Evolutionary conservation across 1,140 invertebrate genomes (phyloP), one percentile per base, ranked within the genome.

Genomic region (Drosophila eugracilis): DNA sequence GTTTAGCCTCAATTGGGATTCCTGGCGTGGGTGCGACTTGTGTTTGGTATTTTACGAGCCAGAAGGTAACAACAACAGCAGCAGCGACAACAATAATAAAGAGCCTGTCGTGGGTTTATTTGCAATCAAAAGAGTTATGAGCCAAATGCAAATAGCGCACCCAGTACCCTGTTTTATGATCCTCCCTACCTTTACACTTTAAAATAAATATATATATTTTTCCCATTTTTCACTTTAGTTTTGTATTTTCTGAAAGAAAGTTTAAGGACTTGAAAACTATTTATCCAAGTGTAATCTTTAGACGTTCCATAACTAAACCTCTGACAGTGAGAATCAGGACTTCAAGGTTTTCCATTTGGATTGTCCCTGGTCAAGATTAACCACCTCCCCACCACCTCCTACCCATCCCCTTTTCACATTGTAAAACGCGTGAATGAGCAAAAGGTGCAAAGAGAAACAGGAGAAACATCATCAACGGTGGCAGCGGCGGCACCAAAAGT

Each of bases 51-150:
- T 86, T 85, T 85, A 85, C 54, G 76, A 72, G 66, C 60, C 58
- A 80, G 54, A 73, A 79, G 76, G 80, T 76, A 79, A 75, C 69
- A 76, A 60, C 66, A 81, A 79, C 49, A 72, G 14, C 49, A 72
- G 14, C 28, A 36, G 77, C 65, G 67, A 72, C 67, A 71, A 70
- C 63, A 59, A 70, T 72, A 81, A 81, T 73, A 63, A 65, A 59
- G 70, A 48, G 76, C 73, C 66, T 69, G 66, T 52, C 76, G 42
- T 55, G 52, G 74, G 48, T 78, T 86, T 86, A 86, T 86, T 86
- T 86, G 81, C 77, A 86, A 86, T 86, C 81, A 81, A 86, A 86
- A 86, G 83, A 86, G 81, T 86, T 86, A 86, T 86, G 81, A 86
- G 81, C 67, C 81, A 88, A 86, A 86, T 86, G 83, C 81, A 86